A percentile compares a stretch with the other conserved stretches of the same genome.
These are phyloP conservation scores for Marcusenius ussheri DNA, from an alignment of 2,113 vertebrate species.

Conservation along the genomic window DNA sequence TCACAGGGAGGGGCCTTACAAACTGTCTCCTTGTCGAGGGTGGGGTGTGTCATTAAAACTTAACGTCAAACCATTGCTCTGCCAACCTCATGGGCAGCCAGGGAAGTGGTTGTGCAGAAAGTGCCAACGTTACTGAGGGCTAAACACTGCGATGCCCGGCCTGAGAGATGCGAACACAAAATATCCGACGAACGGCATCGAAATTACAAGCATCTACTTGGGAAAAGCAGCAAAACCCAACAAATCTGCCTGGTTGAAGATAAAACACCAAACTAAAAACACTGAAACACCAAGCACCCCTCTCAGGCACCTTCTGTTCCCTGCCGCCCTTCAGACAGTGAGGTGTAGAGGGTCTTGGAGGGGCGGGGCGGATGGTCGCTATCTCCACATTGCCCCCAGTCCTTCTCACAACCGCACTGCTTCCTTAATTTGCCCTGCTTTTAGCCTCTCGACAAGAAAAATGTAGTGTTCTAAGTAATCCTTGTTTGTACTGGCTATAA, in stretches of 20 bases:
- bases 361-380: neutral
- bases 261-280: neutral
- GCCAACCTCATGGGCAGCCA: neutral
- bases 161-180: neutral
- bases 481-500: slow-evolving; percentile 73
- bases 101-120: neutral
- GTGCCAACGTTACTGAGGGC: neutral
- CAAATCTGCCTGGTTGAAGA: neutral
- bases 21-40: neutral
- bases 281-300: neutral
- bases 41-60: neutral
- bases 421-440: slow-evolving; percentile 57
- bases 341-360: neutral
- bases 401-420: slow-evolving; percentile 41
- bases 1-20: neutral
- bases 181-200: neutral
- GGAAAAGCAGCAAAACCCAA: neutral
- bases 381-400: slow-evolving; percentile 17
- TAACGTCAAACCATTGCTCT: neutral
- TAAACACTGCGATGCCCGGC: neutral
- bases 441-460: slow-evolving; percentile 66
- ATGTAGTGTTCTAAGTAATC: slow-evolving; percentile 78
- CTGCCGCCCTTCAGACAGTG: neutral
- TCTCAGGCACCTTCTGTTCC: neutral
- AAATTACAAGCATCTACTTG: neutral